phyloP scores from a whole-genome alignment of 2,888 invertebrate species.

The Chymomyza amoena region DNA sequence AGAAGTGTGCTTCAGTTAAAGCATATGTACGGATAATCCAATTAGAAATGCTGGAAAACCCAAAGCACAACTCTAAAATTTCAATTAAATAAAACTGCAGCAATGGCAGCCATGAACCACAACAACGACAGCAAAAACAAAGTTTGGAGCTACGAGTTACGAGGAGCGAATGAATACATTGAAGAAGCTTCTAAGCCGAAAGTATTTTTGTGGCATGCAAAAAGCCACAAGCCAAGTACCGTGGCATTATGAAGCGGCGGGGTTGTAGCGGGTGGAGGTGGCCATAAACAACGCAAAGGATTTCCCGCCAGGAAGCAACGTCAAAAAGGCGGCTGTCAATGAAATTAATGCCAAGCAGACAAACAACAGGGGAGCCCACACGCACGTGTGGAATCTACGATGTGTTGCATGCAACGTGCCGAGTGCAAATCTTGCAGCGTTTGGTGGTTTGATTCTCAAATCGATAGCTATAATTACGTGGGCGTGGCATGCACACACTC shows the following conservation, averaged over 20 bases:
- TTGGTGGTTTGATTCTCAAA: constrained; percentile 25
- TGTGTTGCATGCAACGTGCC: neutral
- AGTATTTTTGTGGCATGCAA: constrained; percentile 46
- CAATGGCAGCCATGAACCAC: constrained; percentile 6
- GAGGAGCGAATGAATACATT: constrained; percentile 19
- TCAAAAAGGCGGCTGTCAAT: constrained; percentile 29
- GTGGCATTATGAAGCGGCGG: neutral
- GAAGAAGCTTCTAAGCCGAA: constrained; percentile 30
- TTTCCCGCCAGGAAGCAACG: constrained; percentile 44
- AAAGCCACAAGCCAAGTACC: constrained; percentile 19
- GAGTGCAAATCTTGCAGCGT: constrained; percentile 29
- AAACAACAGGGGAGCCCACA: constrained; percentile 6
- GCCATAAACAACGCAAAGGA: constrained; percentile 48
- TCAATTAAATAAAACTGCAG: constrained; percentile 36
- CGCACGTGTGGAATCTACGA: neutral
- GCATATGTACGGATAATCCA: constrained; percentile 39
- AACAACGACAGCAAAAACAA: constrained; percentile 9
- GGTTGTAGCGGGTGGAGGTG: neutral
- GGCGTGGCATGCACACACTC: constrained; percentile 48
- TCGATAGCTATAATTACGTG: constrained; percentile 65
- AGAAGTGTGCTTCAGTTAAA: neutral
- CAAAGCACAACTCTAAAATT: constrained; percentile 32
- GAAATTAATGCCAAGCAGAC: constrained; percentile 7
- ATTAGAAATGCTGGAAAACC: constrained; percentile 21
- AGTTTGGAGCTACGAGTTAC: constrained; percentile 6